Conservation (phyloP, 23 tunicate species). For the Trididemnum miniatum region DNA sequence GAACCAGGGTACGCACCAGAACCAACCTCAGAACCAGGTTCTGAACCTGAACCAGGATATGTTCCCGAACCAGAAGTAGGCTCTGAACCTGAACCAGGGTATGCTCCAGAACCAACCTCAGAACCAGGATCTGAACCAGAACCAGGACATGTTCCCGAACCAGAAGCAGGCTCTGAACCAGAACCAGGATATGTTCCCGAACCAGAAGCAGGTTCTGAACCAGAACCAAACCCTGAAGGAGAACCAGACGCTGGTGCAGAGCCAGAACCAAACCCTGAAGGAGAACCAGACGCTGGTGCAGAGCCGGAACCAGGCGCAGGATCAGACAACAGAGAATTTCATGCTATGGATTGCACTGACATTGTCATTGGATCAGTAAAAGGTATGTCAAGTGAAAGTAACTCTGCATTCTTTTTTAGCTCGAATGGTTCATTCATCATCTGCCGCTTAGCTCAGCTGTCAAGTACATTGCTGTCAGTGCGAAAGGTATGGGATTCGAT, state of each 20-base stretch:
- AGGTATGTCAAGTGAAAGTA: too few species aligned
- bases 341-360: slow-evolving; percentile 85
- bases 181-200: slow-evolving; percentile 14
- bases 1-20: slow-evolving; percentile 2
- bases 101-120: slow-evolving; percentile 28
- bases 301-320: slow-evolving; percentile 39
- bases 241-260: slow-evolving; percentile 45
- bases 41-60: slow-evolving; percentile 35
- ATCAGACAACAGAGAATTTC: slow-evolving; percentile 2
- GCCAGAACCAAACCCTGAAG: slow-evolving; percentile 30
- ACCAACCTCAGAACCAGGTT: background rate
- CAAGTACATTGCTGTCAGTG: too few species aligned
- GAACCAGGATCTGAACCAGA: slow-evolving; percentile 44
- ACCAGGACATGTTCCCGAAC: slow-evolving; percentile 13
- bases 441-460: too few species aligned
- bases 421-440: too few species aligned
- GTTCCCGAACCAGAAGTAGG: slow-evolving; percentile 45
- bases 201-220: slow-evolving; percentile 30
- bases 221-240: slow-evolving; percentile 18
- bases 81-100: slow-evolving; percentile 37
- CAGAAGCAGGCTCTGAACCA: slow-evolving; percentile 32
- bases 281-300: slow-evolving; percentile 28
- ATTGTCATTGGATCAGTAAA: slow-evolving; percentile 65
- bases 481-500: too few species aligned
- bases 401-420: too few species aligned